phyloP scores from a whole-genome alignment of 2,113 vertebrate species.

The Platichthys stellatus region DNA sequence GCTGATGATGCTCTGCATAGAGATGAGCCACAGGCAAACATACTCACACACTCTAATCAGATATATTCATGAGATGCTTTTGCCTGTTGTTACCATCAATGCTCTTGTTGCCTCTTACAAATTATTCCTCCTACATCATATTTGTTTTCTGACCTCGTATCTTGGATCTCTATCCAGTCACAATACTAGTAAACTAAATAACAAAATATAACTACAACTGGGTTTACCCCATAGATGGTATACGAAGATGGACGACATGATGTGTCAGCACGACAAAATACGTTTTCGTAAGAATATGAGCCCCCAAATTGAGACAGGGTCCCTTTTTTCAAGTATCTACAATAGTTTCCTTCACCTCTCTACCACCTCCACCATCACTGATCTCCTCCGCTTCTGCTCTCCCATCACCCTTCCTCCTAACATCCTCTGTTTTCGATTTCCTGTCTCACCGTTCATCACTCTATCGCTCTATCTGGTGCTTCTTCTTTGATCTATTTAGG shows the following conservation, averaged over 20 bases:
- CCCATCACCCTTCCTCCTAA: background rate
- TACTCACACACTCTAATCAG: background rate
- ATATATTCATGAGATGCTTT: background rate
- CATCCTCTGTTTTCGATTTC: background rate
- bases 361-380: background rate
- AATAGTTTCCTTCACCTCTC: background rate
- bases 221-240: too few species aligned
- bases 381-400: background rate
- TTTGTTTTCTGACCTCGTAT: too few species aligned
- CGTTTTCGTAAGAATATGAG: background rate
- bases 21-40: background rate
- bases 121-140: too few species aligned
- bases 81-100: background rate
- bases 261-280: background rate
- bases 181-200: too few species aligned
- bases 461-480: too few species aligned
- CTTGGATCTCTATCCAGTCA: too few species aligned
- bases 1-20: background rate
- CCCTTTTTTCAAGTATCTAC: background rate
- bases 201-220: too few species aligned
- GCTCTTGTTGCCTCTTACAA: too few species aligned
- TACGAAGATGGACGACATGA: too few species aligned
- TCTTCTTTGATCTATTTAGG: too few species aligned
- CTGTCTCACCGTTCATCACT: too few species aligned
- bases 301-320: background rate